These are phyloP conservation scores for Drosophila lacicola DNA, from an alignment of 2,888 invertebrate species.

Conservation along the genomic window DNA sequence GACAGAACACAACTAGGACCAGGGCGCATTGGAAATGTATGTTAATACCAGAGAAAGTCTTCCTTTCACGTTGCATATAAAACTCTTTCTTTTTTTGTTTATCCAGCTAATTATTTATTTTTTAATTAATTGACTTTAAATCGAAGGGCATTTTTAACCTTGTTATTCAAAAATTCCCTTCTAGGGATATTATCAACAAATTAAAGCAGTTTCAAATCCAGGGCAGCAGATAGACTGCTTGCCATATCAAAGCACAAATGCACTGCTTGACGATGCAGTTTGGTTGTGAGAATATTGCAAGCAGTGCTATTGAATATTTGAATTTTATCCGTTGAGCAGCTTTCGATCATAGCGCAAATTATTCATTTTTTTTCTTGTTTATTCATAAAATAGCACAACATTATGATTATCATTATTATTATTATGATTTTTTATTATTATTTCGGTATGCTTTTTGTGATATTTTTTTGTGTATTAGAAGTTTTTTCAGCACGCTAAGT, in stretches of 20 bases:
- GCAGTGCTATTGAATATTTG: slow-evolving; percentile 16
- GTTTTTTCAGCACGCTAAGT: slow-evolving; percentile 52
- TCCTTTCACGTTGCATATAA: slow-evolving; percentile 9
- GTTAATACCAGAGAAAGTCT: slow-evolving; percentile 27
- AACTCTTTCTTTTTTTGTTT: slow-evolving; percentile 1
- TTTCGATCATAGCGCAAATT: slow-evolving; percentile 17
- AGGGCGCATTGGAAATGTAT: slow-evolving; percentile 33
- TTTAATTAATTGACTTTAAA: background rate
- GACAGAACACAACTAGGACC: slow-evolving; percentile 46
- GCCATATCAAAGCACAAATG: background rate
- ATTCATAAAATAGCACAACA: slow-evolving; percentile 71
- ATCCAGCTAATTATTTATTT: background rate
- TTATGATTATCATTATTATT: slow-evolving; percentile 50
- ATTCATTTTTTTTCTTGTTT: slow-evolving; percentile 48
- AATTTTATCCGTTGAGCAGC: background rate
- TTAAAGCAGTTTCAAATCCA: background rate
- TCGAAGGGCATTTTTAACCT: background rate
- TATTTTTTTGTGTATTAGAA: slow-evolving; percentile 50
- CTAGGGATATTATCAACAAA: background rate
- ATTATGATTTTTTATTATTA: slow-evolving; percentile 51
- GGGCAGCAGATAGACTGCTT: slow-evolving; percentile 9
- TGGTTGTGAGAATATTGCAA: background rate
- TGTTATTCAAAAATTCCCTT: slow-evolving; percentile 1
- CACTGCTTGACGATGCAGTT: slow-evolving; percentile 19
- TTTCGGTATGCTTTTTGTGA: slow-evolving; percentile 66